Evolutionary conservation across 2,797 vertebrate genomes (phyloP).

Genomic region (Antennarius maculatus): DNA sequence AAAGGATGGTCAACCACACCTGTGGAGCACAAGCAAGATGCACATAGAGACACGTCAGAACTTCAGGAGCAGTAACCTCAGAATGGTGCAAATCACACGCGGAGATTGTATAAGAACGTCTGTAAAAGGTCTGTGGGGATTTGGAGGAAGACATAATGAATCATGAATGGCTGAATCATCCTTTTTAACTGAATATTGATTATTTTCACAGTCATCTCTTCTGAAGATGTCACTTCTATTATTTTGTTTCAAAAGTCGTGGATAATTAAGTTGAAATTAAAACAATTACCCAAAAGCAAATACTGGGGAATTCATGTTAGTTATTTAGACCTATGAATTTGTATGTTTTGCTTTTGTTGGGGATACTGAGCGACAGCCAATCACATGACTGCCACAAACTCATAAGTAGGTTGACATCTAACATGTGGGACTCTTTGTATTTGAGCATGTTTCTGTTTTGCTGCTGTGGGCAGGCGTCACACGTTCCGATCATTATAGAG

Average conservation of each 20-base stretch:
- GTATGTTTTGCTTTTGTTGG: no score
- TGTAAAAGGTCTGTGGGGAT: background rate
- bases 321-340: background rate
- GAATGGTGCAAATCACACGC: background rate
- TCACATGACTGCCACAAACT: no score
- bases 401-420: no score
- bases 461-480: no score
- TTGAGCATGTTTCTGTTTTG: no score
- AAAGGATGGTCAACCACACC: slow-evolving; percentile 96
- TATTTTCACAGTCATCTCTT: background rate
- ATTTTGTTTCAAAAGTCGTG: background rate
- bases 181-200: background rate
- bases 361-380: no score
- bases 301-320: no score
- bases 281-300: no score
- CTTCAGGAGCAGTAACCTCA: background rate
- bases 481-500: no score
- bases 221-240: slow-evolving; percentile 1
- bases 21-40: slow-evolving; percentile 9
- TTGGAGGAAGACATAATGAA: background rate
- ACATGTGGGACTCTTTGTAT: no score
- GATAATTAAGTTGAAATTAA: background rate
- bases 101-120: background rate
- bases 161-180: background rate
- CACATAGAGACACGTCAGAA: background rate